Conservation (phyloP, 2,797 vertebrate genomes). For the Peromyscus aztecus region DNA sequence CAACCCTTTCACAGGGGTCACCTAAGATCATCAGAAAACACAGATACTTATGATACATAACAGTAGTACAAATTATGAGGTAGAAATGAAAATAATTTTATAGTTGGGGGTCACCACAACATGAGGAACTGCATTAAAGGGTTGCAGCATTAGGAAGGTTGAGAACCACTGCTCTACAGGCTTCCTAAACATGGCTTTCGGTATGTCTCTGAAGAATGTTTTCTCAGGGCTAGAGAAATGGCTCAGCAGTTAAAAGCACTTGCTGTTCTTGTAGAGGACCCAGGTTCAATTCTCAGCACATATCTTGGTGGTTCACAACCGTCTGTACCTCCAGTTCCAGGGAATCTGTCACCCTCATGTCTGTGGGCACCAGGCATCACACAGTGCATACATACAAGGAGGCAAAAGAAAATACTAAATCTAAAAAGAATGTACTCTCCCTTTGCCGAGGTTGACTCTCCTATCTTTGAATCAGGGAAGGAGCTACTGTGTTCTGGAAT, state of each 20-base stretch:
- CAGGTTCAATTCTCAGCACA: background rate
- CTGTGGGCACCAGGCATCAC: background rate
- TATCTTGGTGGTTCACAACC: background rate
- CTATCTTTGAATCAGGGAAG: slow-evolving; percentile 92
- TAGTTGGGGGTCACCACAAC: background rate
- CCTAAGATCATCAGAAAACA: background rate
- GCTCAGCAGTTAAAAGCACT: background rate
- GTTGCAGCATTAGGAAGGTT: background rate
- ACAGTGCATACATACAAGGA: background rate
- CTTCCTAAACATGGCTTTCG: background rate
- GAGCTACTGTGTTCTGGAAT: slow-evolving; percentile 98
- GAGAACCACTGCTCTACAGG: background rate
- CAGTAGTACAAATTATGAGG: background rate
- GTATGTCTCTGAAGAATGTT: background rate
- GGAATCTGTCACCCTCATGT: too few relatives aligned
- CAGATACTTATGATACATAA: background rate
- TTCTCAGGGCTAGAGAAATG: background rate
- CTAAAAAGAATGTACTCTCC: slow-evolving; percentile 17
- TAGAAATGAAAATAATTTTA: background rate
- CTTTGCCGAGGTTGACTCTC: slow-evolving; percentile 78
- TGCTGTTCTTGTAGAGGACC: background rate
- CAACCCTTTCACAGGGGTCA: background rate
- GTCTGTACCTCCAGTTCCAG: background rate
- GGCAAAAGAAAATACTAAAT: background rate
- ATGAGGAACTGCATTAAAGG: background rate